phyloP scores from a whole-genome alignment of 2,888 invertebrate species.

The Geotrupes spiniger region DNA sequence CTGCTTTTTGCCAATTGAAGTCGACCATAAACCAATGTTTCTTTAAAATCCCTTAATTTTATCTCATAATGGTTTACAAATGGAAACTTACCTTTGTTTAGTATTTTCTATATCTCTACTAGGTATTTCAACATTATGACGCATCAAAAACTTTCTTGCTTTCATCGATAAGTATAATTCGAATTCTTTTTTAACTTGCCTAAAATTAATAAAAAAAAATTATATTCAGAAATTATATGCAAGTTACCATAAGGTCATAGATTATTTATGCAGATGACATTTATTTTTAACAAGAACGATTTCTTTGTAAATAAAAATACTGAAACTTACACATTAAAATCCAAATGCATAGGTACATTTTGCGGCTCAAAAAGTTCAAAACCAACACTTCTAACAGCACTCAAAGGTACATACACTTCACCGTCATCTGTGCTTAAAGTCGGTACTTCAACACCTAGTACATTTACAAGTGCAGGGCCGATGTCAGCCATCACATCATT shows the following conservation, averaged over 20 bases:
- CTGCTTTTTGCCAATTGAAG: too few relatives aligned
- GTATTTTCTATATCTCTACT: conserved; percentile 2
- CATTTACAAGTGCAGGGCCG: conserved; percentile 24
- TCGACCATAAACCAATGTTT: too few relatives aligned
- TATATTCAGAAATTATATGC: too few relatives aligned
- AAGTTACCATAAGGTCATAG: background rate
- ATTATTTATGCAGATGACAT: background rate
- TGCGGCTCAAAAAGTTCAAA: conserved; percentile 33
- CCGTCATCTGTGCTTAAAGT: conserved; percentile 29
- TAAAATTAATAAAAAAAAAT: conserved; percentile 20
- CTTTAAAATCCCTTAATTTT: too few relatives aligned
- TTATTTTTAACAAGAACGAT: too few relatives aligned
- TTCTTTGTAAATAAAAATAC: background rate
- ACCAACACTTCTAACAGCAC: conserved; percentile 33
- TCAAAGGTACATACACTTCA: conserved; percentile 31
- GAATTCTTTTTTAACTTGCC: conserved; percentile 27
- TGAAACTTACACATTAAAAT: conserved; percentile 30
- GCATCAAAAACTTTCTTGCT: conserved; percentile 28
- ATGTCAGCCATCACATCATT: conserved; percentile 2
- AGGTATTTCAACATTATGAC: conserved; percentile 12
- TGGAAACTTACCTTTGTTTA: conserved; percentile 13
- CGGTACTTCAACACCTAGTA: conserved; percentile 31
- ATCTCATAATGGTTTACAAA: too few relatives aligned
- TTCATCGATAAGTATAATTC: conserved; percentile 27
- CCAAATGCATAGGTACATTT: conserved; percentile 24